Base-by-base conservation (phyloP, 2,113 vertebrate species). In the Anhinga rufa region DNA sequence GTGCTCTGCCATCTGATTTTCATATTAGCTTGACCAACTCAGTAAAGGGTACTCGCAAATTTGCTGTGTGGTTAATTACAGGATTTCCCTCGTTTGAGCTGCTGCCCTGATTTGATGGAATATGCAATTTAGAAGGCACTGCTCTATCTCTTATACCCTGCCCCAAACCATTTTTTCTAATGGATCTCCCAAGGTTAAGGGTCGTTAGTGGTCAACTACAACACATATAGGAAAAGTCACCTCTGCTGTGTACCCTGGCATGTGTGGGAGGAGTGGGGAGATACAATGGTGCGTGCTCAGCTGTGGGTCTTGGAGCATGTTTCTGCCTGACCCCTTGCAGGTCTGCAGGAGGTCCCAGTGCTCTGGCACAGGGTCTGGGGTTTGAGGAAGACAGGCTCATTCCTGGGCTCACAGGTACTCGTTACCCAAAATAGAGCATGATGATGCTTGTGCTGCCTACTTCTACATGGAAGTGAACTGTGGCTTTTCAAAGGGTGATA, bases 211-310 rank as follows among this genome's bases (percentile, higher is more conserved):
- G 29, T 2, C 5, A 5, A 69, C 31, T 80, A 62, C 32, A 29
- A 17, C 6, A 20, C 31, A 7, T 3, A 3, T 3, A 22, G 54
- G 36, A 52, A 21, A 42, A 34, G 44, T 65, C 66, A 13, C 29
- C 28, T 64, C 42, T 54, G 42, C 36, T 0, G 0, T 3, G 4
- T 76, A 10, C 17, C 22, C 19, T 48, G 42, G 17, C 14, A 16
- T 1, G 0, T 0, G 0, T 7, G 36, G 32, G 18, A 78, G 49
- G 13, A 60, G 34, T 6, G 1, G n/a, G 25, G 49, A 18, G 21
- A 4, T 66, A 16, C 0, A 0, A 3, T 4, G 61, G 29, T 25
- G 22, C 0, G 3, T 15, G 54, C 1, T 2, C 29, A 48, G 62
- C n/a, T 22, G 5, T 38, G 8, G 12, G 20, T 17, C 31, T 28